Conservation (phyloP, 2,797 vertebrate species). For the Chromis chromis region DNA sequence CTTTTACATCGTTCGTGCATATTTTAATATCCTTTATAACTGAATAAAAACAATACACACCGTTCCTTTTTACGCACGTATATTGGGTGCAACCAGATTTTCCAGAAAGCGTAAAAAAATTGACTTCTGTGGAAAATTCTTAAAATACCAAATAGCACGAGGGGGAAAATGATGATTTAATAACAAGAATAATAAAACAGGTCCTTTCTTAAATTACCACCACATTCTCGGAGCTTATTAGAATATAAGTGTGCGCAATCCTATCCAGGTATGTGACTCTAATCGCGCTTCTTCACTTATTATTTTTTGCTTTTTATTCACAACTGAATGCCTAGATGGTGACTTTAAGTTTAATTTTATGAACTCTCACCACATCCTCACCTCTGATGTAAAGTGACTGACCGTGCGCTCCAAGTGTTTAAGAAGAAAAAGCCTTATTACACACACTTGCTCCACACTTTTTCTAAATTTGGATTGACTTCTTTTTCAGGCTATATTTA, state of each 20-base stretch:
- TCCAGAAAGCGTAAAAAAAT: neutral
- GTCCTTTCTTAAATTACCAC: neutral
- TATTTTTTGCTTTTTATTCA: neutral
- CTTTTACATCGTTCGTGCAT: neutral
- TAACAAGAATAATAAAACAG: neutral
- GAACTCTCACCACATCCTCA: no score
- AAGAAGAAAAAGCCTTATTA: neutral
- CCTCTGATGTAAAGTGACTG: neutral
- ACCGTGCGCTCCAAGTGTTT: neutral
- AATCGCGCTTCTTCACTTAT: neutral
- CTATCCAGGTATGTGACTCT: neutral
- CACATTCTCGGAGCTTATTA: slow-evolving; percentile 3
- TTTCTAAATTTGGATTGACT: slow-evolving; percentile 9
- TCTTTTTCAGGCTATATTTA: neutral
- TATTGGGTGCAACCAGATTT: neutral
- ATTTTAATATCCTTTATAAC: neutral
- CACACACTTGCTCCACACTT: neutral
- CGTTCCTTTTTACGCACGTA: neutral
- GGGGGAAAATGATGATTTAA: neutral
- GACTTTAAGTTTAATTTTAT: neutral
- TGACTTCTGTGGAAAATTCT: neutral
- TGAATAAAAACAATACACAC: neutral
- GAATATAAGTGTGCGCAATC: neutral
- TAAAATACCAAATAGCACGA: neutral
- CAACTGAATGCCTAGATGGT: neutral